Conservation (phyloP, 37 sponge, comb jelly and placozoan genomes). For the Hexactinellida sp. region DNA sequence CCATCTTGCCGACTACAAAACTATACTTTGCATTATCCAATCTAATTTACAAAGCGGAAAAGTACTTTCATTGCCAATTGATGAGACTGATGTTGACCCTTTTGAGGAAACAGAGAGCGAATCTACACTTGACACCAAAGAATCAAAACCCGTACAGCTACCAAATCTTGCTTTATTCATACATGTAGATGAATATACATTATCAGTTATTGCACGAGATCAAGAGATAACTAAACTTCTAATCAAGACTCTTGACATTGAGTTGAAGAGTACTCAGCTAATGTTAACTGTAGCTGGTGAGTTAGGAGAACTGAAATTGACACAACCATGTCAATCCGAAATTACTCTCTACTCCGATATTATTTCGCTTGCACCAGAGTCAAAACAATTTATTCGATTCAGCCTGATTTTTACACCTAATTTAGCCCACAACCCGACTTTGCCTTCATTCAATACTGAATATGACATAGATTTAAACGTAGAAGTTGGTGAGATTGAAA, state of each 20-base stretch:
- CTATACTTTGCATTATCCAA: not conserved
- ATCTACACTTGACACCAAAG: not conserved
- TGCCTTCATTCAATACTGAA: not conserved
- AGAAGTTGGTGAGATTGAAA: not conserved
- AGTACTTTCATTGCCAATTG: not conserved
- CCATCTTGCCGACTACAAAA: not conserved
- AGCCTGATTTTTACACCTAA: not conserved
- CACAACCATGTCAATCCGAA: not conserved
- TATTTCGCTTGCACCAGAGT: not conserved
- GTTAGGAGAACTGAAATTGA: not conserved
- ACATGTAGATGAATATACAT: not conserved
- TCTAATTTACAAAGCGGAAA: not conserved
- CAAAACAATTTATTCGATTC: not conserved
- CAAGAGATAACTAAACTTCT: not conserved
- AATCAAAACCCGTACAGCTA: not conserved
- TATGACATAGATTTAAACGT: not conserved
- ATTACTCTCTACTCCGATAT: not conserved
- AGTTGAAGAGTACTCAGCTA: not conserved
- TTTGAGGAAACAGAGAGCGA: not conserved
- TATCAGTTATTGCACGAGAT: not conserved
- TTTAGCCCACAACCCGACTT: not conserved
- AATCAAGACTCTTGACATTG: not conserved
- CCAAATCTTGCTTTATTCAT: not conserved
- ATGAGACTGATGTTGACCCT: not conserved
- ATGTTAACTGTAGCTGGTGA: not conserved